These are phyloP conservation scores for Atherinosoma microstoma DNA, from an alignment of 2,797 vertebrate species.

Conservation along the genomic window DNA sequence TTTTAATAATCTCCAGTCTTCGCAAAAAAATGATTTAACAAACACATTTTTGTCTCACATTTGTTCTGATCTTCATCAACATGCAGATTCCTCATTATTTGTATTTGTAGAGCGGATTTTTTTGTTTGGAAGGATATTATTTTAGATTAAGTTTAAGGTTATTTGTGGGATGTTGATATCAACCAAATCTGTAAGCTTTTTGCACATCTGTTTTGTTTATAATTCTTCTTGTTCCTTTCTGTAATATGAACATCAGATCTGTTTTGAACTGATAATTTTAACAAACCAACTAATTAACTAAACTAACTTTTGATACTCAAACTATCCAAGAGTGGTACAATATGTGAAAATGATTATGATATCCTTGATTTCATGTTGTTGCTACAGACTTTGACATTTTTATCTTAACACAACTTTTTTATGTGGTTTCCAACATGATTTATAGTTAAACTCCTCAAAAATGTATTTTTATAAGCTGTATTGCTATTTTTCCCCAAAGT, in stretches of 20 bases:
- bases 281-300: not conserved
- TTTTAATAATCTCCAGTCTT: not conserved
- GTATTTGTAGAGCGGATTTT: no score
- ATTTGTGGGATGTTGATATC: not conserved
- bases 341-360: not conserved
- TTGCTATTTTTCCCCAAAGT: no score
- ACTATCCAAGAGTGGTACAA: not conserved
- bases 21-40: no score
- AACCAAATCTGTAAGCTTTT: not conserved
- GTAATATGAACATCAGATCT: not conserved
- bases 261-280: no score
- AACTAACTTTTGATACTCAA: not conserved
- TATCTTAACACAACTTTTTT: not conserved
- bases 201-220: not conserved
- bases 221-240: not conserved
- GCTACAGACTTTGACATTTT: not conserved
- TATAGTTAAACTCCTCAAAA: no score
- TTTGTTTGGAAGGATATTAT: not conserved
- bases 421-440: no score
- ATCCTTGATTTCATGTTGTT: not conserved
- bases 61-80: no score
- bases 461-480: no score
- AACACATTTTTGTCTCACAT: no score
- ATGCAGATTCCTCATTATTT: no score
- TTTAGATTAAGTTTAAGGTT: no score